Conservation (phyloP, 2,888 invertebrate genomes). For the Eledona agricola region DNA sequence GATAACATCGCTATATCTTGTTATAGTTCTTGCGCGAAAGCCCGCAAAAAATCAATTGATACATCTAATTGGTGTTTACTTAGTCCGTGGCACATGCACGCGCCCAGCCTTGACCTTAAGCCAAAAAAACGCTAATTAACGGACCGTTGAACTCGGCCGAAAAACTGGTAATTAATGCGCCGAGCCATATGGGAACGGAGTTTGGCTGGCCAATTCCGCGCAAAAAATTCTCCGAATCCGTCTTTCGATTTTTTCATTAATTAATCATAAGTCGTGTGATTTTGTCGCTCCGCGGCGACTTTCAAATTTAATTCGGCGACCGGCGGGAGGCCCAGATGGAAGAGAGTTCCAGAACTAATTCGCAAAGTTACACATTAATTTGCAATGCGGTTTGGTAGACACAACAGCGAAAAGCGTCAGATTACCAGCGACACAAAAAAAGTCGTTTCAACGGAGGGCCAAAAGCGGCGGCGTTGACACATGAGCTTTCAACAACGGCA, state of each 20-base stretch:
- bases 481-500: too few species aligned
- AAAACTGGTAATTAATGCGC: constrained; percentile 21
- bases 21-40: not conserved
- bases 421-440: constrained; percentile 13
- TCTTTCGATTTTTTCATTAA: too few species aligned
- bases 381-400: constrained; percentile 23
- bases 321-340: not conserved
- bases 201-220: too few species aligned
- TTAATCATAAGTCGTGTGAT: too few species aligned
- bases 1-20: constrained; percentile 10
- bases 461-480: not conserved
- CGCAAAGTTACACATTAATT: constrained; percentile 26
- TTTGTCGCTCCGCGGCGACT: too few species aligned
- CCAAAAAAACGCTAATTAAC: constrained; percentile 23
- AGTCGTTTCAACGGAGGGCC: constrained; percentile 9
- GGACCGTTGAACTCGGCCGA: constrained; percentile 22
- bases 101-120: constrained; percentile 30
- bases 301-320: constrained; percentile 8
- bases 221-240: too few species aligned
- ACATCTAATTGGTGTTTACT: constrained; percentile 17
- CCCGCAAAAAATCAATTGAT: constrained; percentile 16
- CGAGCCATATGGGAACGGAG: constrained; percentile 7
- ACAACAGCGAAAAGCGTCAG: constrained; percentile 20
- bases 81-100: constrained; percentile 9
- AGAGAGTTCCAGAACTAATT: constrained; percentile 24